Conservation (phyloP, 2,797 vertebrate species). For the Tragopan temminckii region DNA sequence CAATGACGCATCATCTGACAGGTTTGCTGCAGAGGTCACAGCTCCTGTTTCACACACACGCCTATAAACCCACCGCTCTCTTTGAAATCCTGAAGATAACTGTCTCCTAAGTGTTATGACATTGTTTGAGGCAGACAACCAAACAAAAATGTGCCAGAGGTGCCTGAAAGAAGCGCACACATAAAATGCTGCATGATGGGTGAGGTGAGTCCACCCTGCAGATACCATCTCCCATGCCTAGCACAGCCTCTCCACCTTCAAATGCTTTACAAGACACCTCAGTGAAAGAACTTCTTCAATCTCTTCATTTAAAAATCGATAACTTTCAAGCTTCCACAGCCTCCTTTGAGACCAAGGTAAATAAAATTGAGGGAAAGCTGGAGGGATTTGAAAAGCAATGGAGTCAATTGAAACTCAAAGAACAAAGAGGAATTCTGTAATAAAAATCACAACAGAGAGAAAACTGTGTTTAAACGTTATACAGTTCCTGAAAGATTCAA, state of each 20-base stretch:
- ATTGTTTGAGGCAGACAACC: neutral
- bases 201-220: neutral
- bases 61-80: neutral
- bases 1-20: rapidly evolving
- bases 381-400: conserved; percentile 60
- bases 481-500: conserved; percentile 23
- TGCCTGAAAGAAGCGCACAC: rapidly evolving
- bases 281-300: conserved; percentile 51
- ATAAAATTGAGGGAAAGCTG: conserved; percentile 67
- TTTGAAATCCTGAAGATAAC: neutral
- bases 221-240: neutral
- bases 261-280: conserved; percentile 6
- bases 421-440: conserved; percentile 61
- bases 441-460: conserved; percentile 53
- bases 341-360: conserved; percentile 71
- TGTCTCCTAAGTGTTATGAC: neutral
- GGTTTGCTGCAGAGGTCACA: neutral
- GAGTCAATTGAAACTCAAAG: conserved; percentile 64
- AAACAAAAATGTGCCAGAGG: neutral
- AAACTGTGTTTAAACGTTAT: conserved; percentile 40
- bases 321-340: conserved; percentile 48
- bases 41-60: neutral
- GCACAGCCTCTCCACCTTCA: neutral
- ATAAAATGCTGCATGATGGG: neutral
- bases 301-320: conserved; percentile 77